Evolutionary conservation across 2,888 invertebrate species (phyloP), one percentile per base, ranked within the genome.

Genomic region (Seladonia tumulorum): DNA sequence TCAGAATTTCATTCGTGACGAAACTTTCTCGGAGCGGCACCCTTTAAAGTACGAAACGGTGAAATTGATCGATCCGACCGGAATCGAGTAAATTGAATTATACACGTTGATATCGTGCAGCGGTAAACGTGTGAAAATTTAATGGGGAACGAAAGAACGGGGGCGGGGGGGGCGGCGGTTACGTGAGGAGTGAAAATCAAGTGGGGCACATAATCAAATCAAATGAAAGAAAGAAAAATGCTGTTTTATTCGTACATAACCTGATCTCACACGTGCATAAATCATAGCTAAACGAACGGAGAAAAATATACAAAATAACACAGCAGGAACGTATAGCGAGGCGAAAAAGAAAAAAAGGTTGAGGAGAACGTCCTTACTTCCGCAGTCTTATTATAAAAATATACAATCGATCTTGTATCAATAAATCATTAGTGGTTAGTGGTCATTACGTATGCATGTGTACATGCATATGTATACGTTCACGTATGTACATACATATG

Each of bases 1-100:
- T 91, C 91, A 82, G 80, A 75, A 70, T 91, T 90, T n/a, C n/a
- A n/a, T n/a, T n/a, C n/a, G n/a, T n/a, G n/a, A n/a, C n/a, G n/a
- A 29, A 63, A 63, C 18, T 74, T 79, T 42, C 77, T 87, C 77
- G 79, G 79, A 87, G 85, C 76, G 89, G 82, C 90, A 90, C 91
- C 89, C 87, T 88, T 91, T 91, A 81, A 91, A 91, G 88, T 89
- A 81, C 71, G 82, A 81, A 87, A 83, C 80, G 53, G 66, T 73
- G 82, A 87, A 87, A 81, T 80, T 73, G 90, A 87, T 90, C 84
- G 81, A 63, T 85, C 70, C 79, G 86, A 79, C 81, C 71, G 35
- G 35, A 35, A 73, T 76, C 70, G 74, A 66, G 78, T 66, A 85
- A 89, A 90, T 87, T 89, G 82, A 82, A 83, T 84, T 83, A 81